Conservation (phyloP, 1,140 invertebrate species). For the Ceratosolen fusciceps region DNA sequence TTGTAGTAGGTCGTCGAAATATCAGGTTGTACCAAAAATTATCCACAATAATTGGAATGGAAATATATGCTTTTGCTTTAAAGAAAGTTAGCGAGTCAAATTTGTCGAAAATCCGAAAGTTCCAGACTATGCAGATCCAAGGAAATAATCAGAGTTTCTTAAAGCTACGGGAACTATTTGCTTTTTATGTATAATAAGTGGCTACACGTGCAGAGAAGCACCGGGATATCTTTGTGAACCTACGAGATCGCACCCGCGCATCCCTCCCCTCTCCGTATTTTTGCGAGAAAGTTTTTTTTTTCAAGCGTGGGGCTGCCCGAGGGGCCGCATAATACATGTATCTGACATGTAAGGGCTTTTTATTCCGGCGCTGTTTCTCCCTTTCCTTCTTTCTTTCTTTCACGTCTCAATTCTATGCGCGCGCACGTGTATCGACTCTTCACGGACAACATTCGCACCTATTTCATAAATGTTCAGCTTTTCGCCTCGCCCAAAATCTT, state of each 20-base stretch:
- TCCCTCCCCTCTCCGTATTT: background rate
- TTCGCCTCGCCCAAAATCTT: background rate
- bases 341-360: background rate
- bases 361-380: slow-evolving; percentile 30
- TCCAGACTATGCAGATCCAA: too few relatives aligned
- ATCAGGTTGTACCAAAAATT: too few relatives aligned
- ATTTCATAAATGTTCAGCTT: slow-evolving; percentile 11
- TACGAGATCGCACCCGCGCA: background rate
- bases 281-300: background rate
- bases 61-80: too few relatives aligned
- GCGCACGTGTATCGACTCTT: background rate
- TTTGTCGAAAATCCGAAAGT: too few relatives aligned
- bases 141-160: too few relatives aligned
- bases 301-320: slow-evolving; percentile 48
- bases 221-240: too few relatives aligned
- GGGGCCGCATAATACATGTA: slow-evolving; percentile 24
- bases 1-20: too few relatives aligned
- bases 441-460: slow-evolving; percentile 19
- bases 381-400: slow-evolving; percentile 38
- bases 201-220: too few relatives aligned
- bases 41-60: too few relatives aligned
- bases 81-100: too few relatives aligned
- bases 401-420: background rate
- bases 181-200: too few relatives aligned
- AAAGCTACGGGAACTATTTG: too few relatives aligned